These are phyloP conservation scores for Calameuta pallipes DNA, from an alignment of 2,888 invertebrate genomes.

Conservation along the genomic window DNA sequence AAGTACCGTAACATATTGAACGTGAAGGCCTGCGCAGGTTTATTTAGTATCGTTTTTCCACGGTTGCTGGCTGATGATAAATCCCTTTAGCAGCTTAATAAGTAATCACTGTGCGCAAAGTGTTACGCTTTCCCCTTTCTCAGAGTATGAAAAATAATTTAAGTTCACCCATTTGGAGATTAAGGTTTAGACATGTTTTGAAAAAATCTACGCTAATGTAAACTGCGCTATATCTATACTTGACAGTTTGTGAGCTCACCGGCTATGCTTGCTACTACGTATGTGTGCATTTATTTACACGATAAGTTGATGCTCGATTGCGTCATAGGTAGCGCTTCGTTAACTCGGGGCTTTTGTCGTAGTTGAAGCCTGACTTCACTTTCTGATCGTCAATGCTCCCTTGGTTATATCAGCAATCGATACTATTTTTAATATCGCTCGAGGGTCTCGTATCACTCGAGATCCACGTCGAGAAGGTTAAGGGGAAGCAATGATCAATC, in stretches of 20 bases:
- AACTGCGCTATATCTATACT: neutral
- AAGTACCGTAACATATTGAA: too few relatives aligned
- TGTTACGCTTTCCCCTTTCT: neutral
- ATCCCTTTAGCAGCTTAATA: neutral
- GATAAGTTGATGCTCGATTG: conserved; percentile 31
- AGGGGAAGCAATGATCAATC: neutral
- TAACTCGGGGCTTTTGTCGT: conserved; percentile 35
- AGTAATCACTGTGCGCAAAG: neutral
- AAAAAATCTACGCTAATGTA: neutral
- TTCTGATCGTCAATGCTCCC: conserved; percentile 6
- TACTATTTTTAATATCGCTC: conserved; percentile 36
- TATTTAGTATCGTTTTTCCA: neutral
- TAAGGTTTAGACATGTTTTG: neutral
- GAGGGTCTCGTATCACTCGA: neutral
- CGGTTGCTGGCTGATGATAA: neutral
- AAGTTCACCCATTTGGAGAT: neutral
- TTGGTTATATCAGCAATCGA: conserved; percentile 11
- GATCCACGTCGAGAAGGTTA: neutral
- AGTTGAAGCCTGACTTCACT: conserved; percentile 37
- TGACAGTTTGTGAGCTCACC: neutral
- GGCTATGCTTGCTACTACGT: neutral
- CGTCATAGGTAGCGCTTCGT: conserved; percentile 25
- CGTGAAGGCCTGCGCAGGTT: neutral
- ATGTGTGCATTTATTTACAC: neutral
- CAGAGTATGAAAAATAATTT: neutral